Percentiles rank a stretch among this genome's conserved stretches.
Conservation (phyloP, 2,113 vertebrate species). For the Galeopterus variegatus region DNA sequence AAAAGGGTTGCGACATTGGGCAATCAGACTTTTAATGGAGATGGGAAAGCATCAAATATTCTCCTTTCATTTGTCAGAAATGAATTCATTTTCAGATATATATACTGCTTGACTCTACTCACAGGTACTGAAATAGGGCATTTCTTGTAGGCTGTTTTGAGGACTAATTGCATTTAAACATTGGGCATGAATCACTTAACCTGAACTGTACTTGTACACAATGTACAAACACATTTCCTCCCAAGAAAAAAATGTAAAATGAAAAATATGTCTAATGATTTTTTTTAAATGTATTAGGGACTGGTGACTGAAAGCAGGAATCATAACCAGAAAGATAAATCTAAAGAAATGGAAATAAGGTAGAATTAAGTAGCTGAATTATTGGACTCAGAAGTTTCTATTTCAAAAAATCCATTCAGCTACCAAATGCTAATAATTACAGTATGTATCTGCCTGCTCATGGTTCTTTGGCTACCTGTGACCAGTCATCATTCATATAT, state of each 20-base stretch:
- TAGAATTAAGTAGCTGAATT: constrained; percentile 55
- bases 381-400: constrained; percentile 64
- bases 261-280: constrained; percentile 62
- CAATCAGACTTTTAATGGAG: constrained; percentile 61
- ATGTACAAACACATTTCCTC: constrained; percentile 63
- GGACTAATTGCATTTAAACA: constrained; percentile 68
- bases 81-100: constrained; percentile 48
- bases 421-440: constrained; percentile 65
- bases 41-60: constrained; percentile 16
- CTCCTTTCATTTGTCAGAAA: constrained; percentile 59
- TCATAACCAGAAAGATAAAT: constrained; percentile 61
- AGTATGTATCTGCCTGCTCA: constrained; percentile 4
- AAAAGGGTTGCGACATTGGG: constrained; percentile 15
- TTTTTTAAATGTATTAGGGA: constrained; percentile 57
- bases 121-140: constrained; percentile 62
- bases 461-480: constrained; percentile 51
- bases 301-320: constrained; percentile 35
- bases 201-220: constrained; percentile 59
- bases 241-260: constrained; percentile 47
- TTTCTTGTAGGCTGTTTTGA: constrained; percentile 61
- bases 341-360: constrained; percentile 64
- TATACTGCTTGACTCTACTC: constrained; percentile 17
- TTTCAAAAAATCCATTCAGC: constrained; percentile 68
- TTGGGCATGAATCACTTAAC: constrained; percentile 61
- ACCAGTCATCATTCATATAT: constrained; percentile 25